Evolutionary conservation across 2,797 vertebrate species (phyloP).

Genomic region (Danio kyathit): DNA sequence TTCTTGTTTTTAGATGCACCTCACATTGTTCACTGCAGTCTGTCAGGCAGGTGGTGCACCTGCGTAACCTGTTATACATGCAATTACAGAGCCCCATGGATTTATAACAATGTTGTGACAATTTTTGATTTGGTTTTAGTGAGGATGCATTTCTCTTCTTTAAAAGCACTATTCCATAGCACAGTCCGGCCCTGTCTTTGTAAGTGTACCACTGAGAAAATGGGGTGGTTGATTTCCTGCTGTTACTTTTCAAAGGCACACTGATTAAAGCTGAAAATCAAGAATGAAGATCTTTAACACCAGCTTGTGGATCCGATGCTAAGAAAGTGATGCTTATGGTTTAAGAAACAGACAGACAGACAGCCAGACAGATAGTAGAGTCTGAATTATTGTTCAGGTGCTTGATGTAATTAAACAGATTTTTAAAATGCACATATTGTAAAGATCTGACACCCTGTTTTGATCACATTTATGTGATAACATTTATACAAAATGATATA

Average conservation of each 20-base stretch:
- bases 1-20: slow-evolving; percentile 35
- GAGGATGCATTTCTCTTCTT: background rate
- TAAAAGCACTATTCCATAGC: background rate
- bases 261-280: slow-evolving; percentile 33
- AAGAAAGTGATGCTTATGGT: background rate
- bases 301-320: background rate
- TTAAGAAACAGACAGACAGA: background rate
- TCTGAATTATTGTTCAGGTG: background rate
- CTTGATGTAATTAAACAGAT: background rate
- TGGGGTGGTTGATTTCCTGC: slow-evolving; percentile 3
- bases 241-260: slow-evolving; percentile 22
- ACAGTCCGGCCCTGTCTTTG: slow-evolving; percentile 19
- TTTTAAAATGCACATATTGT: background rate
- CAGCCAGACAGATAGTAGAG: background rate
- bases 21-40: slow-evolving; percentile 38
- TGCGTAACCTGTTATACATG: slow-evolving; percentile 29
- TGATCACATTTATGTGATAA: no score
- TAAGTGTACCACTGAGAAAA: background rate
- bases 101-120: slow-evolving; percentile 33
- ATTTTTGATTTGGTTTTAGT: slow-evolving; percentile 36
- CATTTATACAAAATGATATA: no score
- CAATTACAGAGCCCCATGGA: slow-evolving; percentile 34
- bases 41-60: slow-evolving; percentile 44
- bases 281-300: background rate
- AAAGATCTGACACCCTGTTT: background rate